Evolutionary conservation across 2,888 invertebrate genomes (phyloP), one percentile per base, ranked within the genome.

Genomic region (Lepetodrilus schrolli): DNA sequence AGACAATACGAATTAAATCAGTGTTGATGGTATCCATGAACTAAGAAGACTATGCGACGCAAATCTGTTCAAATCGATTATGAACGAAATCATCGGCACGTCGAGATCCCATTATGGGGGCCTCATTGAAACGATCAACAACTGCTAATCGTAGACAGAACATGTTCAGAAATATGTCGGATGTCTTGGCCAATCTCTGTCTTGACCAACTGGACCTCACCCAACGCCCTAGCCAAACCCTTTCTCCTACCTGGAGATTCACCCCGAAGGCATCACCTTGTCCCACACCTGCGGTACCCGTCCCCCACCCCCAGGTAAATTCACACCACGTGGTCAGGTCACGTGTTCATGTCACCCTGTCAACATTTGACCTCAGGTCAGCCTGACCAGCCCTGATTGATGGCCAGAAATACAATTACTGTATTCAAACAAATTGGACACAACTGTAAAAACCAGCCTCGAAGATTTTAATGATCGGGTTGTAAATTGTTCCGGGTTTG

Each of bases 351-450:
- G 58, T 58, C 58, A 48, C n/a, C 17, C 48, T 21, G 48, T 21
- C 58, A 23, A 17, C 10, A n/a, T 2, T 21, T 58, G 58, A 58
- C 58, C 58, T 23, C 0, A 7, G 51, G 21, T 26, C 51, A 23
- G 13, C 5, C 51, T 58, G 30, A 21, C 13, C 10, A 30, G 17
- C 58, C 30, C 34, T 26, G 30, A 58, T 23, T 58, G 30, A 10
- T 30, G 17, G 17, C 13, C 58, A 30, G 13, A 30, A 34, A 5
- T 30, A 26, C 7, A 58, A 34, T 43, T 30, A 58, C 34, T 58
- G 58, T 58, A 58, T 58, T 30, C 34, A 26, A 43, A 51, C 51
- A 58, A 58, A 58, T 23, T 58, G 58, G 58, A 58, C 58, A 58
- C 58, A 58, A 58, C 34, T 58, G 17, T 58, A 10, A 58, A 43